Evolutionary conservation across 2,797 vertebrate species (phyloP).

Genomic region (Rousettus madagascariensis): DNA sequence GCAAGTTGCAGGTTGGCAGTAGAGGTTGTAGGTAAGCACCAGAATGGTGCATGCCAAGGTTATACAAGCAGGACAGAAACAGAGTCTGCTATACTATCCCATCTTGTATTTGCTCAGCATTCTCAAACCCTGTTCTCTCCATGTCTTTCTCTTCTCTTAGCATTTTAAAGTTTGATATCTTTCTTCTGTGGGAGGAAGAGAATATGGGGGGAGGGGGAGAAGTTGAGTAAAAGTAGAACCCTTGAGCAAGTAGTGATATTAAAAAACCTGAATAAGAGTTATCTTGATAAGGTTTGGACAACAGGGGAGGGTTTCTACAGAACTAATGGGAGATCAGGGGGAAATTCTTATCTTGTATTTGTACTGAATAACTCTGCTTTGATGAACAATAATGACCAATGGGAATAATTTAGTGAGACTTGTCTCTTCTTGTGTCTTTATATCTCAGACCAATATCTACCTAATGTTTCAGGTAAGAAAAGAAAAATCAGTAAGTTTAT

Average conservation of each 20-base stretch:
- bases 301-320: neutral
- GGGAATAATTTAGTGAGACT: neutral
- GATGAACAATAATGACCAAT: slow-evolving; percentile 38
- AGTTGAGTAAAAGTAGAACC: neutral
- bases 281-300: neutral
- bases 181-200: neutral
- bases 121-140: neutral
- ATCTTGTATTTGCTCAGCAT: neutral
- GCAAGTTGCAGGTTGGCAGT: too few relatives aligned
- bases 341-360: slow-evolving; percentile 15
- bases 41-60: neutral
- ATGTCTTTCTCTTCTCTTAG: neutral
- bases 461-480: neutral
- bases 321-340: neutral
- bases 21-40: neutral
- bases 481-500: neutral
- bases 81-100: neutral
- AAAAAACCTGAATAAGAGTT: neutral
- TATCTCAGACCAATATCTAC: neutral
- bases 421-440: slow-evolving; percentile 4
- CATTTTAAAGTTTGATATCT: neutral
- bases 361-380: slow-evolving; percentile 32
- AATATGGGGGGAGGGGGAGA: neutral
- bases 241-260: neutral
- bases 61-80: neutral